phyloP scores from a whole-genome alignment of 2,113 vertebrate species.

The Callionymus lyra region DNA sequence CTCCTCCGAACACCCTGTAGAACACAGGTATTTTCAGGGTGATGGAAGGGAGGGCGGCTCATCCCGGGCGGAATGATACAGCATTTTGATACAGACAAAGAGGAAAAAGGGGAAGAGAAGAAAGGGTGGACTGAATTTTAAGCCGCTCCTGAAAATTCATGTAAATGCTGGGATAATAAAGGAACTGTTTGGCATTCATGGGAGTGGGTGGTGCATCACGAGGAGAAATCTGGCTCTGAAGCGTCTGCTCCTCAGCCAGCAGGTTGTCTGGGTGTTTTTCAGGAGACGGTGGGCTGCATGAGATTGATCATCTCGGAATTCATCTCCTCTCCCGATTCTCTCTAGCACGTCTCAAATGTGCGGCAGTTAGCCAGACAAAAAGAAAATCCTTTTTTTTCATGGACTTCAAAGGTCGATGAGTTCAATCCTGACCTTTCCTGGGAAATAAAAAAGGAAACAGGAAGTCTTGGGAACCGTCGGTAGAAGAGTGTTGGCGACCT shows the following conservation, averaged over 20 bases:
- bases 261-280: constrained; percentile 20
- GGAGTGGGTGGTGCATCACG: not conserved
- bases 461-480: no score
- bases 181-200: constrained; percentile 1
- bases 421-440: no score
- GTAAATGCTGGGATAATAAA: constrained; percentile 1
- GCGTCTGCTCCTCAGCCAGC: constrained; percentile 29
- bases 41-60: constrained; percentile 44
- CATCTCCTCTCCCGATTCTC: no score
- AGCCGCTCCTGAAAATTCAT: constrained; percentile 1
- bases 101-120: constrained; percentile 7
- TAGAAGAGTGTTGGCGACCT: no score
- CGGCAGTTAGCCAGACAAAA: no score
- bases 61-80: constrained; percentile 41
- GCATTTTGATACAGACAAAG: constrained; percentile 28
- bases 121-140: not conserved
- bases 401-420: no score
- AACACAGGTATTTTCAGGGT: constrained; percentile 31
- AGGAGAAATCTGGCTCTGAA: not conserved
- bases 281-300: constrained; percentile 7
- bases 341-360: no score
- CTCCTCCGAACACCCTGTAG: constrained; percentile 21
- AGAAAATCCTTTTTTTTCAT: no score
- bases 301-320: not conserved
- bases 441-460: no score